A percentile compares a stretch with the other conserved stretches of the same genome.
phyloP scores from a whole-genome alignment of 2,797 vertebrate genomes.

The Hemibagrus guttatus region DNA sequence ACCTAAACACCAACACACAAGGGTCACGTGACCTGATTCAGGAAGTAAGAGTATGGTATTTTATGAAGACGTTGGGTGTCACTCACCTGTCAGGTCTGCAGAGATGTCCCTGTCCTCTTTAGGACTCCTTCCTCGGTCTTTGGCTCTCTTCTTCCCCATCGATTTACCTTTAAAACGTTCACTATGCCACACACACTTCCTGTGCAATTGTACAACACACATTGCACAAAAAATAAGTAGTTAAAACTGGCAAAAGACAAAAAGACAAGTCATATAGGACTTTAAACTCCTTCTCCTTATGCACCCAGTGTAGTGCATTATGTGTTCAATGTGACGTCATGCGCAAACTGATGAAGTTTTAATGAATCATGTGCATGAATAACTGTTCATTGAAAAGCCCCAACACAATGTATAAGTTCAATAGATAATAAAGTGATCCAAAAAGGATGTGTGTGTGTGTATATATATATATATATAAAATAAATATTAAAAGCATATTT shows the following conservation, averaged over 20 bases:
- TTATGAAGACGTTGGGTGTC: not conserved
- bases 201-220: not conserved
- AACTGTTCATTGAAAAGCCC: too few species aligned
- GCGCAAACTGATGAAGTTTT: not conserved
- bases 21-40: not conserved
- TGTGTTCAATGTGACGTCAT: not conserved
- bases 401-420: not conserved
- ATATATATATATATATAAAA: too few species aligned
- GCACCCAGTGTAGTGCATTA: too few species aligned
- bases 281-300: not conserved
- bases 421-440: not conserved
- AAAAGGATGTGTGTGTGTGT: not conserved
- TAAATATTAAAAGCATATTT: not conserved
- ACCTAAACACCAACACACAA: slow-evolving; percentile 64
- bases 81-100: slow-evolving; percentile 75
- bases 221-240: not conserved
- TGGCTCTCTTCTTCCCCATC: slow-evolving; percentile 90
- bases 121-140: slow-evolving; percentile 76
- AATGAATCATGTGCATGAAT: not conserved
- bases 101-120: slow-evolving; percentile 76
- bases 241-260: not conserved
- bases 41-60: not conserved
- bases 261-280: not conserved
- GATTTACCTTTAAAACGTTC: not conserved
- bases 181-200: not conserved